Evolutionary conservation across 2,113 vertebrate species (phyloP), one percentile per base, ranked within the genome.

Genomic region (Petrocephalus zakoni): DNA sequence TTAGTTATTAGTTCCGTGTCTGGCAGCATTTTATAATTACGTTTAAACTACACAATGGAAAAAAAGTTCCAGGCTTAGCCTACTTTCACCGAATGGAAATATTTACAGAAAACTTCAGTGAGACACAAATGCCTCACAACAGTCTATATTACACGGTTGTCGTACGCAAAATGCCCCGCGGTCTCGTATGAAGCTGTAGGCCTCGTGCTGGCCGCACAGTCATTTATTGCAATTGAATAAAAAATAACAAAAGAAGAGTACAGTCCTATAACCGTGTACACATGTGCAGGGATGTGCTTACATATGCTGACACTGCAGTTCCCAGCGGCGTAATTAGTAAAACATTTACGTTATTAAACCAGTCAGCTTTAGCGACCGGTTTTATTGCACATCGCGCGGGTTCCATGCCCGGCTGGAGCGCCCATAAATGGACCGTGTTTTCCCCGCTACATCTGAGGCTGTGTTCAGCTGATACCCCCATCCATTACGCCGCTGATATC

Each of bases 401-500:
- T 94, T 93, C 93, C 83, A 92, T 87, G 88, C 89, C 91, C 93
- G 93, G 90, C 92, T 53, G 88, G 52, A 85, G 92, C 93, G 93
- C 92, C 92, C 95, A 93, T 95, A 95, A 95, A 96, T 92, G 96
- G 96, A 93, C 89, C 90, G 94, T 90, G 93, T 93, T 95, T 92
- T 93, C 92, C 93, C 90, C 91, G 92, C 90, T 87, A 87, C 83
- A 93, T 93, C 92, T 89, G 52, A 88, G 93, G 90, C 94, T 93
- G 92, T 93, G 92, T 94, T 93, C 92, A 92, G 95, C 94, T 96
- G 96, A 95, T 94, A 96, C 88, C 93, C 91, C 94, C 93, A 93
- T 96, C 95, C 94, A 92, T 94, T 96, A 94, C 94, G 85, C 86
- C 91, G 91, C 94, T 93, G 94, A 94, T 94, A 96, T 97, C 96